Conservation (phyloP, 2,888 invertebrate genomes). For the Platypus cylindrus region DNA sequence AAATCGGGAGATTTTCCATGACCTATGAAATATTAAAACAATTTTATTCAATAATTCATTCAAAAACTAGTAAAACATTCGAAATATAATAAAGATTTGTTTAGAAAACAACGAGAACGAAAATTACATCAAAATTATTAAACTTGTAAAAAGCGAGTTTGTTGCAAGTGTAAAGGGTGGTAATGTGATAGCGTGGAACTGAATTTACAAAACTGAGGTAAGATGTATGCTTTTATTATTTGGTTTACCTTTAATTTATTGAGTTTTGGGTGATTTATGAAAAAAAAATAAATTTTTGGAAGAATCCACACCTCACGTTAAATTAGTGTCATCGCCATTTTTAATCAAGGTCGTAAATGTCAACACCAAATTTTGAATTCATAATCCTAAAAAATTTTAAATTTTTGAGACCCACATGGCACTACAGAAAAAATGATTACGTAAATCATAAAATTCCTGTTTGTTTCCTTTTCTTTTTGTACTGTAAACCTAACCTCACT, state of each 20-base stretch:
- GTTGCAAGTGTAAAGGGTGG: too few species aligned
- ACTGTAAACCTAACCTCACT: constrained; percentile 13
- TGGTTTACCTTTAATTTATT: constrained; percentile 16
- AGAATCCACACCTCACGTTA: constrained; percentile 28
- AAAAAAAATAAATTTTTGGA: constrained; percentile 17
- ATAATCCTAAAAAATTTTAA: constrained; percentile 2
- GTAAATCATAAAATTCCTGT: too few species aligned
- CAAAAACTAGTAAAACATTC: constrained; percentile 11
- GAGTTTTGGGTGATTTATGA: constrained; percentile 15
- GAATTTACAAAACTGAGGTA: background rate
- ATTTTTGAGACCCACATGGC: constrained; percentile 1
- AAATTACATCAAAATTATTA: background rate
- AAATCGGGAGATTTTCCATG: constrained; percentile 31
- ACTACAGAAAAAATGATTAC: too few species aligned
- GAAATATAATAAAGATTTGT: constrained; percentile 16
- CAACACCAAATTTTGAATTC: constrained; percentile 18
- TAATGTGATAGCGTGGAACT: too few species aligned
- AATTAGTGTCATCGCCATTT: constrained; percentile 21
- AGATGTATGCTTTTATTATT: too few species aligned
- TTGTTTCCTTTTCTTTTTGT: constrained; percentile 5
- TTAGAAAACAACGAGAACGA: background rate
- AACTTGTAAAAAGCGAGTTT: too few species aligned
- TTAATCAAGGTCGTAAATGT: constrained; percentile 31
- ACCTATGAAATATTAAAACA: constrained; percentile 32
- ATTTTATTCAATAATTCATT: constrained; percentile 11